Evolutionary conservation across 2,888 invertebrate genomes (phyloP), one percentile per base, ranked within the genome.

Genomic region (Julus scanicus): DNA sequence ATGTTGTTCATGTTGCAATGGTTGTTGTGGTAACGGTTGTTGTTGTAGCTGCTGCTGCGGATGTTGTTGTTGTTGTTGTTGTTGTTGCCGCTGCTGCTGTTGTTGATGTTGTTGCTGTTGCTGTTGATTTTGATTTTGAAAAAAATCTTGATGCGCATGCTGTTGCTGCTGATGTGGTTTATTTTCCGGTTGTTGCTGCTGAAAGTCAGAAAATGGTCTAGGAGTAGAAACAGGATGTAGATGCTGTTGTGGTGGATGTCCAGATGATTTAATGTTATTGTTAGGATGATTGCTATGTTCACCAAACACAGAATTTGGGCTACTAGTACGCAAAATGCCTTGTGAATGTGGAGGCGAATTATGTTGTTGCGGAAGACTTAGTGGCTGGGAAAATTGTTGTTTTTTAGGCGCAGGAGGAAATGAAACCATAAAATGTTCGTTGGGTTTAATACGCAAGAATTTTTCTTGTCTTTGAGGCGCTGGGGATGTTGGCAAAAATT

Each of bases 31-130:
- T 29, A 8, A 20, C 17, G 20, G 48, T 85, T 39, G 48, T 13
- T 44, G 86, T 39, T 85, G 20, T 15, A 8, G 40, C 37, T 39
- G 86, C 20, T 48, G 48, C n/a, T 48, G 44, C n/a, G 20, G 80
- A 5, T 80, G 80, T 13, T 80, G 80, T 29, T 5, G 80, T 6
- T 13, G 5, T 8, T 80, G 80, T 80, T 80, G 80, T 80, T 80
- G 80, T 29, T 80, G 80, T 6, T 5, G 80, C 13, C 13, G 29
- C 80, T 20, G 80, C 13, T 5, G 29, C 13, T 13, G 5, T 29
- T 80, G 80, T 29, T 80, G 80, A 8, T 80, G 80, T 13, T 80
- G 80, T n/a, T 80, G 80, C 80, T 80, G 29, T 80, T 80, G 80
- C 29, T 5, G 80, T 15, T 80, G 80, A 5, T n/a, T n/a, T n/a